A percentile compares a stretch with the other conserved stretches of the same genome.
phyloP scores from a whole-genome alignment of 2,888 invertebrate genomes.

The Drosophila silvestris region DNA sequence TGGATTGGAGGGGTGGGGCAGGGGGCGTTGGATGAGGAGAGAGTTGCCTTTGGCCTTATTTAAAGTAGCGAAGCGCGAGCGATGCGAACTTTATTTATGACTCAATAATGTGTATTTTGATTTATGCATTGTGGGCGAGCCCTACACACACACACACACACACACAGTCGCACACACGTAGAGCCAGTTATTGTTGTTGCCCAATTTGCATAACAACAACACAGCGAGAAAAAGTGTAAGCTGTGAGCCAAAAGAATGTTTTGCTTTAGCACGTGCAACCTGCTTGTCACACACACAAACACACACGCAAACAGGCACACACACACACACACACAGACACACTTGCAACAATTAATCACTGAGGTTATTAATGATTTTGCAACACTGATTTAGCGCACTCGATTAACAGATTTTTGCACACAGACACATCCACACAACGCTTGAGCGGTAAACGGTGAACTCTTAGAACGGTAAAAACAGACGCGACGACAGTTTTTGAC shows the following conservation, averaged over 20 bases:
- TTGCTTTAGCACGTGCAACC: slow-evolving; percentile 55
- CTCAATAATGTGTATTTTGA: slow-evolving; percentile 82
- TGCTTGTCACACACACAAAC: slow-evolving; percentile 18
- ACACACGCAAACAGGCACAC: slow-evolving; percentile 5
- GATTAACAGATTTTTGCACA: slow-evolving; percentile 36
- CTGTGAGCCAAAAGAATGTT: slow-evolving; percentile 52
- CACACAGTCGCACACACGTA: slow-evolving; percentile 20
- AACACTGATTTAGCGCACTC: slow-evolving; percentile 52
- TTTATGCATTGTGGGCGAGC: slow-evolving; percentile 79
- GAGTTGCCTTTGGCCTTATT: slow-evolving; percentile 70
- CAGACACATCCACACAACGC: neutral
- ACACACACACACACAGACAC: neutral
- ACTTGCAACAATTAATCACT: slow-evolving; percentile 60
- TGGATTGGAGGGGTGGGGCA: neutral
- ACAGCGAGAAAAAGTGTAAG: slow-evolving; percentile 33
- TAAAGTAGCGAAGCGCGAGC: slow-evolving; percentile 72
- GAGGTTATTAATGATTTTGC: slow-evolving; percentile 39
- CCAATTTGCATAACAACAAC: slow-evolving; percentile 75
- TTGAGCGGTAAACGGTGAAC: slow-evolving; percentile 27
- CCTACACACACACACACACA: slow-evolving; percentile 39
- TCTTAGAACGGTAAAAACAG: slow-evolving; percentile 11
- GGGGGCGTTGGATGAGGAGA: slow-evolving; percentile 39
- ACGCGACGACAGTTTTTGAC: slow-evolving; percentile 45
- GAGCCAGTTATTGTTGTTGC: slow-evolving; percentile 59
- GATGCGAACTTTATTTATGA: slow-evolving; percentile 77